Evolutionary conservation across 2,797 vertebrate species (phyloP).

Genomic region (Tympanoctomys barrerae): DNA sequence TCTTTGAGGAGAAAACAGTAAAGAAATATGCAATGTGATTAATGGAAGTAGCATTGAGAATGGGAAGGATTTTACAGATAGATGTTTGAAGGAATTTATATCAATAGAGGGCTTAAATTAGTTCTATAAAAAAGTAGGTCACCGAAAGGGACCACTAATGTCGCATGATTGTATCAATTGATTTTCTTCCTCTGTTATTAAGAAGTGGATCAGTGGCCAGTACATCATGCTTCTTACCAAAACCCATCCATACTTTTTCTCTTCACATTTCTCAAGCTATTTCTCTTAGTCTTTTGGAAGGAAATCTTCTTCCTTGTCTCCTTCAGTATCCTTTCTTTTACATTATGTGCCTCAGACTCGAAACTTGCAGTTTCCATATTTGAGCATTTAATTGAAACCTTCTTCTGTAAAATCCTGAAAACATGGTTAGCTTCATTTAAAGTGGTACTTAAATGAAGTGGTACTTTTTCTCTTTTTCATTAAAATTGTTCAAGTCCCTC

Average conservation of each 20-base stretch:
- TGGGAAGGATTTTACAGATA: not conserved
- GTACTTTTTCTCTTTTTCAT: slow-evolving; percentile 43
- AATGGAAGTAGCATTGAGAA: not conserved
- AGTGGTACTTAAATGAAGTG: not conserved
- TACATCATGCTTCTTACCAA: not conserved
- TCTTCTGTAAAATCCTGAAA: slow-evolving; percentile 23
- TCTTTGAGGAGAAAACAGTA: not conserved
- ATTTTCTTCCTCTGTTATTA: not conserved
- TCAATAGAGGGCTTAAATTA: slow-evolving; percentile 4
- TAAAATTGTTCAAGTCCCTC: slow-evolving; percentile 11
- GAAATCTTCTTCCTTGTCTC: not conserved
- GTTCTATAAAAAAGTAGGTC: not conserved
- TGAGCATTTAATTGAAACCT: slow-evolving; percentile 39
- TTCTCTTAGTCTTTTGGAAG: not conserved
- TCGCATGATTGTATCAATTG: not conserved
- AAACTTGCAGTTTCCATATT: slow-evolving; percentile 1
- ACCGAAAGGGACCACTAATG: not conserved
- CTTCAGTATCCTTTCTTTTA: not conserved
- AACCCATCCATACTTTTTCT: not conserved
- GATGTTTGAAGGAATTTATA: not conserved
- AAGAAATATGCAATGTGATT: slow-evolving; percentile 35
- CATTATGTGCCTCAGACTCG: not conserved
- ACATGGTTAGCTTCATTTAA: too few species aligned
- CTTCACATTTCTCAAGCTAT: not conserved
- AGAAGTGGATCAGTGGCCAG: not conserved